phyloP scores from a whole-genome alignment of 1,140 invertebrate genomes.

The Asbolus verrucosus region DNA sequence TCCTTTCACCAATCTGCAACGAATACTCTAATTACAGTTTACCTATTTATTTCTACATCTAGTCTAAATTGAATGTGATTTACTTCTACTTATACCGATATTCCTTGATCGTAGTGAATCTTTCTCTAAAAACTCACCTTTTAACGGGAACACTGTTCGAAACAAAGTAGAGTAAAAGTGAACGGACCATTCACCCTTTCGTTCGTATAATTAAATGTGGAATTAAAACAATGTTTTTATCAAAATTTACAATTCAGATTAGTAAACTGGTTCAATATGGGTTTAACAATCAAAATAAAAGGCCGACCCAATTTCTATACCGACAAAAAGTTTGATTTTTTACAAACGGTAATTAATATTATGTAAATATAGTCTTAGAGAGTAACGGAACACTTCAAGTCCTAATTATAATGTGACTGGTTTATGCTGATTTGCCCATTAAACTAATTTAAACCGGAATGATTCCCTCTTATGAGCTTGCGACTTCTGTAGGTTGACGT shows the following conservation, averaged over 20 bases:
- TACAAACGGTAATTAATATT: no score
- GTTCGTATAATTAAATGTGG: slow-evolving; percentile 18
- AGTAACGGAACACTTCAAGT: no score
- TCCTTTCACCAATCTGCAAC: slow-evolving; percentile 12
- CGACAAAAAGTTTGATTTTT: no score
- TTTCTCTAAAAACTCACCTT: slow-evolving; percentile 6
- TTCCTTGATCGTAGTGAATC: no score
- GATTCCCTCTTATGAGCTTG: no score
- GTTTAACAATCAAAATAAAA: not conserved
- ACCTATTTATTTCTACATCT: not conserved
- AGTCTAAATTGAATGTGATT: slow-evolving; percentile 27
- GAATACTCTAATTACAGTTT: slow-evolving; percentile 1
- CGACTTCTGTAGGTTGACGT: no score
- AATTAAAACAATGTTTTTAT: slow-evolving; percentile 23
- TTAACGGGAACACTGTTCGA: slow-evolving; percentile 1
- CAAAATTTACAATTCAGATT: slow-evolving; percentile 28
- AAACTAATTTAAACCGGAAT: no score
- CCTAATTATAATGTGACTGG: no score
- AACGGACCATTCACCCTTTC: slow-evolving; percentile 31
- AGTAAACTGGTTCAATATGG: slow-evolving; percentile 3
- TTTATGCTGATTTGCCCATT: no score
- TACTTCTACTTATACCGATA: slow-evolving; percentile 5
- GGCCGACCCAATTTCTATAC: no score
- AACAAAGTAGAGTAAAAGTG: slow-evolving; percentile 26
- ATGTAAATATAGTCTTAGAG: no score